A percentile compares a stretch with the other conserved stretches of the same genome.
Conservation (phyloP, 2,888 invertebrate species). For the Mylabris sibirica region DNA sequence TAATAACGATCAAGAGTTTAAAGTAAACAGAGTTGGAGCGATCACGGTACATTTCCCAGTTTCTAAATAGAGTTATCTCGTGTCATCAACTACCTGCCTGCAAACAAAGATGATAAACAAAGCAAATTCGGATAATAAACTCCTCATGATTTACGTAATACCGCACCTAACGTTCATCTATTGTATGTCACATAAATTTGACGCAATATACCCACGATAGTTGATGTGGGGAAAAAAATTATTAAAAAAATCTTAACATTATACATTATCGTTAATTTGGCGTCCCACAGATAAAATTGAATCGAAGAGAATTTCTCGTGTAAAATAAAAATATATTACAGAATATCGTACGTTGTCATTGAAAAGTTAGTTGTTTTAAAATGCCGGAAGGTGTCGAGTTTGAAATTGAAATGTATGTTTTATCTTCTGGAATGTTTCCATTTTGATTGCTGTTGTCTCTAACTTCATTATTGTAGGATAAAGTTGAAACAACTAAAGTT, state of each 20-base stretch:
- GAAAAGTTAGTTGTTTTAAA: constrained; percentile 17
- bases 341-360: not conserved
- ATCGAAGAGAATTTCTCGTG: not conserved
- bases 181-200: constrained; percentile 25
- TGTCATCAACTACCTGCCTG: constrained; percentile 37
- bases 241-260: not conserved
- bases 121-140: constrained; percentile 34
- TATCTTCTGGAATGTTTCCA: constrained; percentile 38
- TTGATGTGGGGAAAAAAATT: too few species aligned
- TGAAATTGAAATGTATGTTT: constrained; percentile 37
- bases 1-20: constrained; percentile 28
- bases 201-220: constrained; percentile 16
- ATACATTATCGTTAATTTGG: not conserved
- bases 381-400: constrained; percentile 25
- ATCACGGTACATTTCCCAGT: constrained; percentile 31
- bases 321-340: not conserved
- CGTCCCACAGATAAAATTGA: not conserved
- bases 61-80: constrained; percentile 35
- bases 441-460: constrained; percentile 42
- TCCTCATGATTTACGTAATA: constrained; percentile 33
- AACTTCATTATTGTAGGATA: constrained; percentile 41
- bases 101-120: constrained; percentile 36
- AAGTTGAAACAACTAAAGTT: constrained; percentile 40
- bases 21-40: constrained; percentile 30
- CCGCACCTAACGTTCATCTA: constrained; percentile 28